These are phyloP conservation scores for Donacobius atricapilla DNA, from an alignment of 2,113 vertebrate species.

Conservation along the genomic window DNA sequence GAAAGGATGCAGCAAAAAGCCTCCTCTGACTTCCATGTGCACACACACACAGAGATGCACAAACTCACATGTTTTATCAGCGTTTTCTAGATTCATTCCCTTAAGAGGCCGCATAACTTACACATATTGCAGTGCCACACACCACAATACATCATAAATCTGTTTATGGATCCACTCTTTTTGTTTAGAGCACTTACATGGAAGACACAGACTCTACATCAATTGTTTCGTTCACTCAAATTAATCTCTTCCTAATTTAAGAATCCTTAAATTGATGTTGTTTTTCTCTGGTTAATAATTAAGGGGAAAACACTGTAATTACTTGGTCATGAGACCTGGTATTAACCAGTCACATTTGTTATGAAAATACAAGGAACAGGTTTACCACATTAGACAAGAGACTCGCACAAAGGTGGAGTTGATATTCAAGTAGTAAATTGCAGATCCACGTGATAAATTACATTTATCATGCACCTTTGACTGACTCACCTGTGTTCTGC, in stretches of 20 bases:
- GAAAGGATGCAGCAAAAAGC: neutral
- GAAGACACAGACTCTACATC: neutral
- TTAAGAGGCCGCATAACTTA: neutral
- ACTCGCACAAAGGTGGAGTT: neutral
- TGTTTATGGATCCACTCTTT: neutral
- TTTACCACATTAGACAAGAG: neutral
- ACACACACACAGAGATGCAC: neutral
- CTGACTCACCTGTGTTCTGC: slow-evolving; percentile 29
- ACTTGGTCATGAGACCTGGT: neutral
- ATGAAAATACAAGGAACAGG: neutral
- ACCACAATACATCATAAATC: neutral
- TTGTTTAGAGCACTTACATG: neutral
- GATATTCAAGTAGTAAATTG: slow-evolving; percentile 22
- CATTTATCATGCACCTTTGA: slow-evolving; percentile 51
- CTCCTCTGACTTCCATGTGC: neutral
- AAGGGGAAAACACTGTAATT: neutral
- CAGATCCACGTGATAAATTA: slow-evolving; percentile 48
- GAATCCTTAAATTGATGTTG: neutral
- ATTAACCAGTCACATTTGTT: neutral
- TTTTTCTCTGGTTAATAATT: neutral
- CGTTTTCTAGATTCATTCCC: neutral
- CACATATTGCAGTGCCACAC: neutral
- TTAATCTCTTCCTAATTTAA: neutral
- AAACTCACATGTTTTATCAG: neutral
- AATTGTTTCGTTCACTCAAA: neutral